Percentiles rank a stretch among this genome's conserved stretches.
Evolutionary conservation across 1,140 invertebrate species (phyloP).

Genomic region (Hesperophylax magnus): DNA sequence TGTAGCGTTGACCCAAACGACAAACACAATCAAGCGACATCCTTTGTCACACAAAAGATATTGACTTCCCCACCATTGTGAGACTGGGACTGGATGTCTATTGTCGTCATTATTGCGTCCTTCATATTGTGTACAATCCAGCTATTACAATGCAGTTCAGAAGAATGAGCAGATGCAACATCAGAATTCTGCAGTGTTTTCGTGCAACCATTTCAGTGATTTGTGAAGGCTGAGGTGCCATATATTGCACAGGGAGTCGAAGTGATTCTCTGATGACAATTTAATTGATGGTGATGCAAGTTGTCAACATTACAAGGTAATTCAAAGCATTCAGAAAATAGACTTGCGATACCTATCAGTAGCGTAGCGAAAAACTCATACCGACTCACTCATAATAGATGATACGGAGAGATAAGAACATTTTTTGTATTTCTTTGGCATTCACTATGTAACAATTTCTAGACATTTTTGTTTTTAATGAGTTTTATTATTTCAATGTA

Average conservation of each 20-base stretch:
- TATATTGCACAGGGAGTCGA: not conserved
- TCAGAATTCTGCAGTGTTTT: conserved; percentile 16
- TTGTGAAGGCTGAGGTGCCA: not conserved
- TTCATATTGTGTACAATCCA: not conserved
- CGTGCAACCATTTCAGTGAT: not conserved
- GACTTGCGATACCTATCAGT: no score
- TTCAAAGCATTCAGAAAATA: no score
- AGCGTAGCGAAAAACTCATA: no score
- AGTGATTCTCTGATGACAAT: not conserved
- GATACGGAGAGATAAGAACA: no score
- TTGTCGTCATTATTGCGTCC: conserved; percentile 26
- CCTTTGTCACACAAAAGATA: conserved; percentile 30
- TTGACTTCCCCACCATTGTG: conserved; percentile 27
- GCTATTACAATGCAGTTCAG: conserved; percentile 17
- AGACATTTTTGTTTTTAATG: no score
- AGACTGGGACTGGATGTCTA: not conserved
- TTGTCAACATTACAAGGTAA: not conserved
- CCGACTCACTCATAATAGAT: no score
- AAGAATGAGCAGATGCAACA: conserved; percentile 34
- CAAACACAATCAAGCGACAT: conserved; percentile 24
- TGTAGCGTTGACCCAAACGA: conserved; percentile 30
- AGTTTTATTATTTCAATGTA: no score
- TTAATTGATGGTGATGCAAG: conserved; percentile 10
- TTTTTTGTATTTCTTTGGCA: no score
- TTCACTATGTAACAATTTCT: no score